Evolutionary conservation across 2,888 invertebrate species (phyloP), one percentile per base, ranked within the genome.

Genomic region (Stegana nigrithorax): DNA sequence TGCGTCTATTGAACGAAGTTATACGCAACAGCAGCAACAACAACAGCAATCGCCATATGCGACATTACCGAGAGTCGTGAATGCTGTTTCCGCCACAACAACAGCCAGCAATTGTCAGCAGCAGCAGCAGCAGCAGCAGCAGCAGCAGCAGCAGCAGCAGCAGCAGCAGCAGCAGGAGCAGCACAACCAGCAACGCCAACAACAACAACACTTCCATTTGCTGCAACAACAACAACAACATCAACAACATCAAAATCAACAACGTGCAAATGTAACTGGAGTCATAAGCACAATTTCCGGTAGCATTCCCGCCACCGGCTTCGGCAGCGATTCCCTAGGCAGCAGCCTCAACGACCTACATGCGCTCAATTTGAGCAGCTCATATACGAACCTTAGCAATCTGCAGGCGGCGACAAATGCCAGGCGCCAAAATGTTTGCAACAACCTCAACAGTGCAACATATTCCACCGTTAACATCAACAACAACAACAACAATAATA

Each of bases 211-310:
- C n/a, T 27, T 53, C 26, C 36, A 42, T 29, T 21, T 60, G 12
- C 5, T 21, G 17, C 45, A 25, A 63, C 25, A 8, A 47, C 10
- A 47, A 23, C 4, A 32, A 56, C 32, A 14, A 19, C 7, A 56
- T 14, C 25, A 8, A 12, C 2, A 3, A 32, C 14, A 8, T 25
- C 44, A 63, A 56, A 59, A 61, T 60, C 21, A 59, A 51, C 53
- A 63, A 60, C 39, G 64, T n/a, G n/a, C n/a, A n/a, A n/a, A n/a
- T 36, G 21, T 50, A 3, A 51, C 64, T 12, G 75, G 76, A 8
- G 73, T 81, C 53, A 81, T 84, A 73, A 83, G 75, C 56, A 84
- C 83, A 36, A 83, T 84, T 65, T 84, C 84, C 32, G 84, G 85
- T 27, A 80, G 81, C 55, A 82, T 84, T 70, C 80, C 80, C 14